Percentiles rank a stretch among this genome's conserved stretches.
These are phyloP conservation scores for Lucifuga dentata DNA, from an alignment of 2,113 vertebrate genomes.

Conservation along the genomic window DNA sequence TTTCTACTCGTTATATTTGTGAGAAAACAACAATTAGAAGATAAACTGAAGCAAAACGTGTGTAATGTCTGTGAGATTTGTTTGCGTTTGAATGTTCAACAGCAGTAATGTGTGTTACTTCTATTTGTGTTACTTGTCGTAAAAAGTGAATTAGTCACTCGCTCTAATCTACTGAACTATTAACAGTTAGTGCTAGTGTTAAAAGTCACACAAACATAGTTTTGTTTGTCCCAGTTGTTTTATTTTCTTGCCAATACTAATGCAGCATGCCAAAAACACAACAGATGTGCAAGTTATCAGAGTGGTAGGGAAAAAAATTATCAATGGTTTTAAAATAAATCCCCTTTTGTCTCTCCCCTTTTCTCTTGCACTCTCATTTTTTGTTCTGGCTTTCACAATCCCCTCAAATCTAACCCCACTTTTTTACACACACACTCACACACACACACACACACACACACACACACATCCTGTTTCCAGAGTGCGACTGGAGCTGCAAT, in stretches of 20 bases:
- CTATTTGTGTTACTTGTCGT: no score
- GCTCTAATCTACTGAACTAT: background rate
- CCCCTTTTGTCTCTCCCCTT: slow-evolving; percentile 21
- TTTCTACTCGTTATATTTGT: no score
- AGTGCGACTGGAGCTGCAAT: slow-evolving; percentile 97
- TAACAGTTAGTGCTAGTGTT: background rate
- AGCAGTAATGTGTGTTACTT: no score
- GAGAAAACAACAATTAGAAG: no score
- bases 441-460: slow-evolving; percentile 6
- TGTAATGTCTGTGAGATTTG: no score
- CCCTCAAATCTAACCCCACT: slow-evolving; percentile 19
- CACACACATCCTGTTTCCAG: slow-evolving; percentile 71
- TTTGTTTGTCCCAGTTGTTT: slow-evolving; percentile 16
- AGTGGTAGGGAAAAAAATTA: background rate
- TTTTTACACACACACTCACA: background rate
- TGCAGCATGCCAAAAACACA: background rate
- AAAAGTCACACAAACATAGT: background rate
- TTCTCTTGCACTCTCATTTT: slow-evolving; percentile 3
- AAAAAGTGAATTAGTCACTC: no score
- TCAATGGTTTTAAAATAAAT: slow-evolving; percentile 21
- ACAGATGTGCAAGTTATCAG: slow-evolving; percentile 40
- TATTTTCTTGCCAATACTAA: slow-evolving; percentile 20
- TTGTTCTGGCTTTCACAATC: slow-evolving; percentile 25
- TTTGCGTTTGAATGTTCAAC: no score
- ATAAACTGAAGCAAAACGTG: no score